A percentile compares a stretch with the other conserved stretches of the same genome.
Conservation (phyloP, 2,888 invertebrate genomes). For the Lasioglossum morio region DNA sequence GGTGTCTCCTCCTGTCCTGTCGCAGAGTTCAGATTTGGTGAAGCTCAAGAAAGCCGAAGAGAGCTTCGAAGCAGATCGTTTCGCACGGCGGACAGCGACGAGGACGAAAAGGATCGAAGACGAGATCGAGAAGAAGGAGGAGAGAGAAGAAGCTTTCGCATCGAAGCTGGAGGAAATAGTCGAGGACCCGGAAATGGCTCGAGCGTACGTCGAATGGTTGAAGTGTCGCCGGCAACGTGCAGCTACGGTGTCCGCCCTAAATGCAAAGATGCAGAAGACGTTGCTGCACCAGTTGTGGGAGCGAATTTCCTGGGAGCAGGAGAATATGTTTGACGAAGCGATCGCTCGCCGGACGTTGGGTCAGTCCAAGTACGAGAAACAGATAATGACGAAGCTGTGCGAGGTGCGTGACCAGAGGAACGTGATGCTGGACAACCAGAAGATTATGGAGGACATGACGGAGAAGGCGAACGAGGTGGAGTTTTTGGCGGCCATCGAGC, state of each 20-base stretch:
- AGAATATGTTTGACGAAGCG: constrained; percentile 85
- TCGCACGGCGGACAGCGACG: constrained; percentile 32
- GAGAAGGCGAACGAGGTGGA: constrained; percentile 84
- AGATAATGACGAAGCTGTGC: constrained; percentile 88
- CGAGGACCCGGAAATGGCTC: constrained; percentile 56
- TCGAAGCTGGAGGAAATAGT: neutral
- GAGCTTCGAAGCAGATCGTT: constrained; percentile 61
- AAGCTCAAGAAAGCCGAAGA: neutral
- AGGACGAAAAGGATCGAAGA: neutral
- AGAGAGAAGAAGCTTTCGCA: neutral
- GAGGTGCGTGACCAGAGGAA: constrained; percentile 87
- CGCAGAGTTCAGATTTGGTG: neutral
- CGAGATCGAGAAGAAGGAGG: neutral
- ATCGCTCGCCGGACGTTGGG: constrained; percentile 87
- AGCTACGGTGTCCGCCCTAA: constrained; percentile 85
- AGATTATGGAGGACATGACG: constrained; percentile 85
- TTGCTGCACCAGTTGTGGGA: constrained; percentile 86
- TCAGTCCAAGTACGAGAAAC: constrained; percentile 88
- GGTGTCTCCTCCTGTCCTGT: neutral
- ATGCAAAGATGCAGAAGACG: constrained; percentile 85
- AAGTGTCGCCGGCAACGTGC: constrained; percentile 84
- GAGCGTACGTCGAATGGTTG: constrained; percentile 84
- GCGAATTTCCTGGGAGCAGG: constrained; percentile 86
- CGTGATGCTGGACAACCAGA: constrained; percentile 86
- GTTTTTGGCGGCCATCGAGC: constrained; percentile 85